Percentiles rank a stretch among this genome's conserved stretches.
Evolutionary conservation across 2,888 invertebrate genomes (phyloP).

Genomic region (Leucoma salicis): DNA sequence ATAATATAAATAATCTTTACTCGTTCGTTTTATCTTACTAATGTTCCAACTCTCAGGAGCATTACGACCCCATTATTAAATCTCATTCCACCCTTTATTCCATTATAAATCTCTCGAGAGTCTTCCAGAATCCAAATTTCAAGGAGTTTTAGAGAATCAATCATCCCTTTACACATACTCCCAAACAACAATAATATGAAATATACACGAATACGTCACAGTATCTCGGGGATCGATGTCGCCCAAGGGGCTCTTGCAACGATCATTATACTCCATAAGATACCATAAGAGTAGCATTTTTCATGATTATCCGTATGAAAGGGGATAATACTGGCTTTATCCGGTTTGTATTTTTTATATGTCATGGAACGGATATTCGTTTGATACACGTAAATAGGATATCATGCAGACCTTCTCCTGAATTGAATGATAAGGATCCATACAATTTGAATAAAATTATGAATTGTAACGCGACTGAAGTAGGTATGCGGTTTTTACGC

Average conservation of each 20-base stretch:
- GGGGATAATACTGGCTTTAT: constrained; percentile 14
- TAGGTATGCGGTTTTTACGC: no score
- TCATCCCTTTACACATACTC: not conserved
- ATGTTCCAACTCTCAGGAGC: not conserved
- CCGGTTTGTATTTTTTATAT: constrained; percentile 7
- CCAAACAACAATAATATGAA: constrained; percentile 2
- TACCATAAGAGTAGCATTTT: constrained; percentile 22
- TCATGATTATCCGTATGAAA: constrained; percentile 30
- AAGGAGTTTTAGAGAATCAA: constrained; percentile 3
- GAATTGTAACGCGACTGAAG: no score
- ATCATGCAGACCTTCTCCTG: no score
- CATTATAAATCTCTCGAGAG: not conserved
- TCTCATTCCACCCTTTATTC: not conserved
- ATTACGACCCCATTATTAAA: not conserved
- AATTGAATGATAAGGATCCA: no score
- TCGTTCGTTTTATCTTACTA: not conserved
- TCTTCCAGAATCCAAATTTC: not conserved
- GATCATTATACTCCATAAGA: constrained; percentile 17
- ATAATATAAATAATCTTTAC: not conserved
- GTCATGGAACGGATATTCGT: not conserved
- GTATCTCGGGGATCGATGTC: constrained; percentile 9
- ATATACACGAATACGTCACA: constrained; percentile 6
- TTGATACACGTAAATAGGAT: not conserved
- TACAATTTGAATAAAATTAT: no score
- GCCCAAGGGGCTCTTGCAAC: constrained; percentile 14